These are phyloP conservation scores for Aphelocoma californica DNA, from an alignment of 2,797 vertebrate genomes.

Conservation along the genomic window DNA sequence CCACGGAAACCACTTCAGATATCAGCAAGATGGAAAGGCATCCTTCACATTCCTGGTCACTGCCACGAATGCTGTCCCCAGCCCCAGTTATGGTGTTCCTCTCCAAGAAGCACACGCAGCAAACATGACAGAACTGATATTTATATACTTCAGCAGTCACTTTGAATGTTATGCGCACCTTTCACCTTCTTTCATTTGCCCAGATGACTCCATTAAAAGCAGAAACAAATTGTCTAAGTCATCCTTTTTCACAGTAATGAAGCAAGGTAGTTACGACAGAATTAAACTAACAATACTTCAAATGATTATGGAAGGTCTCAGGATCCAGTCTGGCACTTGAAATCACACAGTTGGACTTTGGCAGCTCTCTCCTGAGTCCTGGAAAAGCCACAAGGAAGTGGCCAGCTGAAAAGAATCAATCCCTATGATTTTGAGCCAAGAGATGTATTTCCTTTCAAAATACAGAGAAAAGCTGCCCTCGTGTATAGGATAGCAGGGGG, in stretches of 20 bases:
- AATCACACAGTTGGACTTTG: background rate
- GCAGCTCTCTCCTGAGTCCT: background rate
- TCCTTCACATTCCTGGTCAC: background rate
- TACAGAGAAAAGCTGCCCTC: background rate
- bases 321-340: background rate
- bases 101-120: background rate
- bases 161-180: background rate
- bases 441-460: background rate
- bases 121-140: background rate
- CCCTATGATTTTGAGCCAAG: background rate
- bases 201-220: background rate
- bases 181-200: background rate
- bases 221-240: background rate
- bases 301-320: background rate
- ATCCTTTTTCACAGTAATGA: background rate
- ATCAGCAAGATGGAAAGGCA: background rate
- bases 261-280: background rate
- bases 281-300: background rate
- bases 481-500: background rate
- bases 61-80: background rate
- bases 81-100: background rate
- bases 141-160: background rate
- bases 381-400: background rate
- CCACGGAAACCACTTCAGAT: slow-evolving; percentile 33
- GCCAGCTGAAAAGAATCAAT: background rate